A percentile compares a stretch with the other conserved stretches of the same genome.
These are phyloP conservation scores for Aspidiotus rigidus DNA, from an alignment of 2,888 invertebrate genomes.

Conservation along the genomic window DNA sequence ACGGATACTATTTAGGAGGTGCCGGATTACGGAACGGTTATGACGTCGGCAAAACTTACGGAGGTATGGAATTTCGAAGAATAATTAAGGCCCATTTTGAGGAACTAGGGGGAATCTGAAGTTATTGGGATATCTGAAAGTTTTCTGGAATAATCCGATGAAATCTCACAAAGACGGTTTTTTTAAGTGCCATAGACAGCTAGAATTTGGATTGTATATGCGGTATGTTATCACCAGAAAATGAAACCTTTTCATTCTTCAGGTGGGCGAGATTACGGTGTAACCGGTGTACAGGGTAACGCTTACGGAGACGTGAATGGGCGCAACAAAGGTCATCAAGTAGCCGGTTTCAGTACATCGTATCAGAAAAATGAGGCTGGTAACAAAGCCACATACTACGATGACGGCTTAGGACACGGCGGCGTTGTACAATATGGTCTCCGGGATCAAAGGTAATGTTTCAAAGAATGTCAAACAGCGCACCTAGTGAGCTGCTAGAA, in stretches of 20 bases:
- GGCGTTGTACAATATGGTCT: conserved; percentile 38
- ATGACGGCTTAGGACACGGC: conserved; percentile 50
- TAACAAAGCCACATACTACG: conserved; percentile 59
- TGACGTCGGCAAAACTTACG: conserved; percentile 38
- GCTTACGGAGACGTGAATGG: conserved; percentile 40
- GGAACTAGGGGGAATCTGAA: too few relatives aligned
- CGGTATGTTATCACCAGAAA: background rate
- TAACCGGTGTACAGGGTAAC: conserved; percentile 38
- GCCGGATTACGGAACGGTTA: conserved; percentile 38
- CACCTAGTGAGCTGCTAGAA: too few relatives aligned
- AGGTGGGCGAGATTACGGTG: conserved; percentile 39
- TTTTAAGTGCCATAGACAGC: too few relatives aligned
- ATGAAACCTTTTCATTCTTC: background rate
- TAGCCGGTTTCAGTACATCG: conserved; percentile 58
- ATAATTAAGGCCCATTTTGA: too few relatives aligned
- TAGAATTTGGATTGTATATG: too few relatives aligned
- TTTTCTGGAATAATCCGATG: too few relatives aligned
- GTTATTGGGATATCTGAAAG: too few relatives aligned
- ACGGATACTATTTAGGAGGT: conserved; percentile 38
- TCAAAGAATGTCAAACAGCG: background rate
- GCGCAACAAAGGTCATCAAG: conserved; percentile 60
- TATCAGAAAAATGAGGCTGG: conserved; percentile 63
- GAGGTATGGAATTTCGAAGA: conserved; percentile 34
- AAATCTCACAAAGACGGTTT: too few relatives aligned
- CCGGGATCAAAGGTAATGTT: conserved; percentile 38